Percentiles rank a stretch among this genome's conserved stretches.
These are phyloP conservation scores for Zaprionus lineosus DNA, from an alignment of 2,888 invertebrate species.

Conservation along the genomic window DNA sequence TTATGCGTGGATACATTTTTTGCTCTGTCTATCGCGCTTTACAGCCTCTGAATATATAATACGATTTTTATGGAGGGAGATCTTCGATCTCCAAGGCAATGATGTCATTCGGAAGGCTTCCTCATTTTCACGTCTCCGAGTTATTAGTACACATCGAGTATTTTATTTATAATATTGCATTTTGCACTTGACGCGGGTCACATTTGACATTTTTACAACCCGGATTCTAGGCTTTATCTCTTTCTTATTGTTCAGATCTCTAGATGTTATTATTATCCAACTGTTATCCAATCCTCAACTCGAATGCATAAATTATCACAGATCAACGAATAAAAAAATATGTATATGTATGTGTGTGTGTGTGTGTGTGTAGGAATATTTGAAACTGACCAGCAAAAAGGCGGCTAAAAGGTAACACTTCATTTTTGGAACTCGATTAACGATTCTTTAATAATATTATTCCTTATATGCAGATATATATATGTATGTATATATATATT, in stretches of 20 bases:
- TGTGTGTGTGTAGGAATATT: not conserved
- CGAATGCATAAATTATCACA: constrained; percentile 14
- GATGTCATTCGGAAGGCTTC: constrained; percentile 57
- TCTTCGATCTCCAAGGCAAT: too few relatives aligned
- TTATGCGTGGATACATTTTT: constrained; percentile 16
- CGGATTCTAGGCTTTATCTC: too few relatives aligned
- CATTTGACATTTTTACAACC: constrained; percentile 71
- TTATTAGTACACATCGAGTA: too few relatives aligned
- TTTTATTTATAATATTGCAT: too few relatives aligned
- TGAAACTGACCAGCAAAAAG: constrained; percentile 76
- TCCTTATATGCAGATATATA: constrained; percentile 1
- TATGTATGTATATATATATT: constrained; percentile 19
- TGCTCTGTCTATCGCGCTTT: constrained; percentile 30
- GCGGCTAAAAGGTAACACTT: constrained; percentile 75
- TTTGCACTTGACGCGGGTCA: constrained; percentile 51
- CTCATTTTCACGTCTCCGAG: constrained; percentile 25
- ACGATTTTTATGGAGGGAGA: too few relatives aligned
- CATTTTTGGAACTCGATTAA: constrained; percentile 56
- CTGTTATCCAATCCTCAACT: constrained; percentile 33
- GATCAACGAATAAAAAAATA: too few relatives aligned
- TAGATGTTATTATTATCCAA: constrained; percentile 28
- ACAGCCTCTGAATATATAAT: constrained; percentile 2
- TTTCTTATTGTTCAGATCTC: constrained; percentile 47
- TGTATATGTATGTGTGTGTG: too few relatives aligned
- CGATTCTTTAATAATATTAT: constrained; percentile 11